Evolutionary conservation across 2,797 vertebrate species (phyloP), one percentile per base, ranked within the genome.

Genomic region (Chiroxiphia lanceolata): DNA sequence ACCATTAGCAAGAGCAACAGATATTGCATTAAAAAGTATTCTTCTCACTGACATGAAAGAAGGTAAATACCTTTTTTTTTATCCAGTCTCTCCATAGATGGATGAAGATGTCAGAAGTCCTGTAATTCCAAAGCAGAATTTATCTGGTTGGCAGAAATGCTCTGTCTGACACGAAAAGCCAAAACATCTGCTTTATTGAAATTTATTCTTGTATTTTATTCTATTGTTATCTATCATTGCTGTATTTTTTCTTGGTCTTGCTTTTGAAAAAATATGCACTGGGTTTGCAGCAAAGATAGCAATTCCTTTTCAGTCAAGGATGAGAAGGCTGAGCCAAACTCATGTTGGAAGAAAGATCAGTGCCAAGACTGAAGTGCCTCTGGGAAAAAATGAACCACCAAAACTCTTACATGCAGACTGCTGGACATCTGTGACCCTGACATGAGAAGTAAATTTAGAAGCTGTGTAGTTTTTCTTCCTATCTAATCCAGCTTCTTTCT

Each of bases 291-390:
- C 65, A 25, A 72, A 85, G 9, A 8, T 40, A 78, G 21, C 2
- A 22, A 10, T 70, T 57, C 12, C n/a, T 57, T 64, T 71, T 79
- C 23, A 54, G 48, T 34, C 10, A 45, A 56, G 48, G 10, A 6
- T 31, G 31, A 82, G 68, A 85, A 85, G 44, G 5, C 31, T 85
- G 45, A 80, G 23, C 12, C 33, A 40, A 83, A n/a, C 4, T 11
- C 2, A 0, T 25, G 17, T 2, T 75, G 51, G 40, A 67, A 16
- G 25, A 23, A 79, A 79, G 6, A 6, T 42, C 14, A 3, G 4
- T 60, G 15, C 13, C 45, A 50, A 44, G 31, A 36, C 21, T 31
- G 3, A 64, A 21, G 17, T 40, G 38, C 9, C 13, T 86, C 38
- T 56, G 42, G 13, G 38, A 83, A 50, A 75, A 70, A 64, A 70